Evolutionary conservation across 2,888 invertebrate species (phyloP).

Genomic region (Buathra laborator): DNA sequence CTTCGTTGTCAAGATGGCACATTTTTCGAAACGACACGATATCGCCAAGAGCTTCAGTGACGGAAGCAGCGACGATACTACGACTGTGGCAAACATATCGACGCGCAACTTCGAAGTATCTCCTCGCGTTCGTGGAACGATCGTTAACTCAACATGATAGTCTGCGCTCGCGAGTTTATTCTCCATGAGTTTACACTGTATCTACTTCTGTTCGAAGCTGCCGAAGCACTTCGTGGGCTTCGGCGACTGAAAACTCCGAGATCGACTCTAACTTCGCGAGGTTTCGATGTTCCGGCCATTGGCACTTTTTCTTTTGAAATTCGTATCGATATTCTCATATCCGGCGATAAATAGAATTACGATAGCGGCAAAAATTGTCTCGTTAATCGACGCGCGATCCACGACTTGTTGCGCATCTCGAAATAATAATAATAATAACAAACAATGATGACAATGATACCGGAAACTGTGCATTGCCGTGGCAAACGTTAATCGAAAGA

Average conservation of each 20-base stretch:
- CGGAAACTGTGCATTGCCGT: background rate
- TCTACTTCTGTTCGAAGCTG: slow-evolving; percentile 43
- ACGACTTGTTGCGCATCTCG: no score
- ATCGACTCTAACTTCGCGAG: background rate
- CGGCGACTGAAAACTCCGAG: background rate
- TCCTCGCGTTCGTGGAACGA: slow-evolving; percentile 64
- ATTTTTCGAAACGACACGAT: slow-evolving; percentile 46
- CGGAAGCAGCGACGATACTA: slow-evolving; percentile 25
- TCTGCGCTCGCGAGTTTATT: slow-evolving; percentile 32
- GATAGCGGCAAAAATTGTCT: background rate
- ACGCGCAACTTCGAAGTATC: slow-evolving; percentile 52
- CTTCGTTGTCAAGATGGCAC: slow-evolving; percentile 13
- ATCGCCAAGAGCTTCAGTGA: slow-evolving; percentile 36
- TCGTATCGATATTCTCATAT: no score
- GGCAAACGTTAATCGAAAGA: slow-evolving; percentile 59
- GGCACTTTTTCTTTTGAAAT: background rate
- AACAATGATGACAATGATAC: slow-evolving; percentile 21
- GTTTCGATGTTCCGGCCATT: background rate
- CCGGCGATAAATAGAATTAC: background rate
- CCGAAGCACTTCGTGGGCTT: background rate
- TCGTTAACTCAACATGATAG: slow-evolving; percentile 67
- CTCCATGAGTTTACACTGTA: slow-evolving; percentile 2
- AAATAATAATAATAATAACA: background rate
- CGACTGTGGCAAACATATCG: slow-evolving; percentile 27
- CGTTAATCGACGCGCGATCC: no score